A percentile compares a stretch with the other conserved stretches of the same genome.
Conservation (phyloP, 2,888 invertebrate genomes). For the Heliconius ethilla region DNA sequence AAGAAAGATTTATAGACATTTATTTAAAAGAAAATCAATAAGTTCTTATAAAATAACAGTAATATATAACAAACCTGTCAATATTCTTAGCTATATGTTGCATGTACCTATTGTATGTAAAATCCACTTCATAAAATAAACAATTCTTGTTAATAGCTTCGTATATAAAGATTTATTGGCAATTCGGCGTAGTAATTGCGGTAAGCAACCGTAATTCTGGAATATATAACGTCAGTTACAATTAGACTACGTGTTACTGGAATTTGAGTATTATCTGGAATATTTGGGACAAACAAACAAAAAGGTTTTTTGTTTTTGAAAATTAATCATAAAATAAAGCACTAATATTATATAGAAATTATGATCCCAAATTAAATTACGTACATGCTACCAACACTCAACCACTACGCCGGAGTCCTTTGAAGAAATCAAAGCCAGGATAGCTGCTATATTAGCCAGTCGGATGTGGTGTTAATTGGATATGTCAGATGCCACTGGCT, state of each 20-base stretch:
- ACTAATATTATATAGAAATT: neutral
- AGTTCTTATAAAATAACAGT: neutral
- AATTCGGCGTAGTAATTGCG: constrained; percentile 18
- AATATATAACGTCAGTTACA: constrained; percentile 9
- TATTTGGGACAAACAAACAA: neutral
- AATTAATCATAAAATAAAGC: neutral
- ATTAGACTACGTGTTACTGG: neutral
- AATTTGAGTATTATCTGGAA: neutral
- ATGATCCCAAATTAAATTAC: constrained; percentile 16
- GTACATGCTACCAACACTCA: constrained; percentile 26
- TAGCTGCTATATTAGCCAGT: constrained; percentile 50
- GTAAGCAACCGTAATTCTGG: constrained; percentile 8
- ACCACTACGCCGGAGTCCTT: constrained; percentile 39
- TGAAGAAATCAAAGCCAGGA: constrained; percentile 58
- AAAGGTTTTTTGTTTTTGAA: neutral
- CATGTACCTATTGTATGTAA: neutral
- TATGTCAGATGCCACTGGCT: constrained; percentile 79
- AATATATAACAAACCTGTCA: constrained; percentile 15
- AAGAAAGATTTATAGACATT: no score
- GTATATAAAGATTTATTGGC: constrained; percentile 18
- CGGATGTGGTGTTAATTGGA: constrained; percentile 80
- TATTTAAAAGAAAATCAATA: neutral
- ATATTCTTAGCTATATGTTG: neutral
- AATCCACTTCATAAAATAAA: constrained; percentile 1
- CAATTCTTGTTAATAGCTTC: neutral